phyloP scores from a whole-genome alignment of 2,888 invertebrate species.

The Napeogenes sylphis region DNA sequence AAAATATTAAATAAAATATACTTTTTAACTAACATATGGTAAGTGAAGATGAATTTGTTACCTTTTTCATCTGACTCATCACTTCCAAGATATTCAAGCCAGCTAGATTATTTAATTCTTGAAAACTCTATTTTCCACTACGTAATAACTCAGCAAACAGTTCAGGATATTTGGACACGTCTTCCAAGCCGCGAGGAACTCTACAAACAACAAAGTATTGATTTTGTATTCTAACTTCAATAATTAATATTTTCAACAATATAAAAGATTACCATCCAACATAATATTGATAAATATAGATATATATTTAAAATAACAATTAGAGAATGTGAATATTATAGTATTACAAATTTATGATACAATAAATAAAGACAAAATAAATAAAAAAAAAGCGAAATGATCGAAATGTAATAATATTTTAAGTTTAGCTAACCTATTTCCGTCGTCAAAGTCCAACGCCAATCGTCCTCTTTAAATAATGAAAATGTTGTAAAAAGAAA shows the following conservation, averaged over 20 bases:
- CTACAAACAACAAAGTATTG: conserved; percentile 50
- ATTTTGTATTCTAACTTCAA: neutral
- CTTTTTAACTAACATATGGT: neutral
- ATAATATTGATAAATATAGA: too few species aligned
- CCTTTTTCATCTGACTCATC: conserved; percentile 78
- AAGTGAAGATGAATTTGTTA: conserved; percentile 31
- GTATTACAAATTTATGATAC: neutral
- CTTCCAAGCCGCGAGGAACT: conserved; percentile 81
- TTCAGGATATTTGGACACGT: conserved; percentile 84
- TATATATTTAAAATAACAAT: neutral
- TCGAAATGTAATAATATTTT: neutral
- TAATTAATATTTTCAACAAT: conserved; percentile 5
- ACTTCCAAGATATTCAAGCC: conserved; percentile 81
- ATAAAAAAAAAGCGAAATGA: too few species aligned
- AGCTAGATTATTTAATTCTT: conserved; percentile 81
- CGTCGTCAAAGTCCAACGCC: conserved; percentile 81
- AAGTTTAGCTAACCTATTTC: conserved; percentile 69
- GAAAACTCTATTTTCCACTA: conserved; percentile 79
- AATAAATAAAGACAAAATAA: too few species aligned
- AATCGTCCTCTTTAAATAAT: conserved; percentile 79
- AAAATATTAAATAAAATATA: conserved; percentile 2
- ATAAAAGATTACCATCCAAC: neutral
- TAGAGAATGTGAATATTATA: neutral
- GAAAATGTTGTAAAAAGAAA: conserved; percentile 74
- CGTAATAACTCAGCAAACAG: conserved; percentile 81